Evolutionary conservation across 1,140 invertebrate species (phyloP).

Genomic region (Zaprionus davidi): DNA sequence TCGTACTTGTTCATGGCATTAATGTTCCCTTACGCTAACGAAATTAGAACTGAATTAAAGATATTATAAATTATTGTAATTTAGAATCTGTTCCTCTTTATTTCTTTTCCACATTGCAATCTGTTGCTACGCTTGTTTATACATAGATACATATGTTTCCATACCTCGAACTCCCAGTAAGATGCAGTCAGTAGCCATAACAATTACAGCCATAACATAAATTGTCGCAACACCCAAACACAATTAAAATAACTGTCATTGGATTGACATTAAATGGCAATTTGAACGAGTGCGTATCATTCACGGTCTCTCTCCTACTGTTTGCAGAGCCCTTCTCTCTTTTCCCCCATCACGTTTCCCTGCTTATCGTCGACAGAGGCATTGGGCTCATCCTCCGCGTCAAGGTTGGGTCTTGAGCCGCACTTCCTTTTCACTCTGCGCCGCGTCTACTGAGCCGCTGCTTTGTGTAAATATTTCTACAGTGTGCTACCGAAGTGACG

Average conservation of each 20-base stretch:
- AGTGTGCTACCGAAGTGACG: slow-evolving; percentile 48
- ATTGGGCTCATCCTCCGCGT: slow-evolving; percentile 22
- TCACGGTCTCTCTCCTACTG: slow-evolving; percentile 42
- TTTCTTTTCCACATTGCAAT: neutral
- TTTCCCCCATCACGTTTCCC: neutral
- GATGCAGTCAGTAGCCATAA: slow-evolving; percentile 48
- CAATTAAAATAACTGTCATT: slow-evolving; percentile 84
- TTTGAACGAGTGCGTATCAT: slow-evolving; percentile 82
- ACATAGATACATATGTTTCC: slow-evolving; percentile 17
- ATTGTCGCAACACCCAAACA: slow-evolving; percentile 75
- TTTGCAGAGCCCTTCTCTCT: neutral
- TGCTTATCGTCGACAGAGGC: slow-evolving; percentile 21
- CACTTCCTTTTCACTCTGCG: slow-evolving; percentile 69
- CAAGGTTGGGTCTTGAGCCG: slow-evolving; percentile 20
- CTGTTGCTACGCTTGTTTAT: slow-evolving; percentile 1
- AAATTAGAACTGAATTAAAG: too few species aligned
- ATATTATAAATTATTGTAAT: neutral
- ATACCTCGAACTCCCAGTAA: slow-evolving; percentile 16
- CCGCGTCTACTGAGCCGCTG: slow-evolving; percentile 31
- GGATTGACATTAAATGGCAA: slow-evolving; percentile 83
- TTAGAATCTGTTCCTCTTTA: too few species aligned
- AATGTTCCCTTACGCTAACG: too few species aligned
- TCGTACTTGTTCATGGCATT: too few species aligned
- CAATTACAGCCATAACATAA: slow-evolving; percentile 78
- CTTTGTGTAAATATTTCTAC: slow-evolving; percentile 72